These are phyloP conservation scores for Tridacna gigas DNA, from an alignment of 2,888 invertebrate genomes.

Conservation along the genomic window DNA sequence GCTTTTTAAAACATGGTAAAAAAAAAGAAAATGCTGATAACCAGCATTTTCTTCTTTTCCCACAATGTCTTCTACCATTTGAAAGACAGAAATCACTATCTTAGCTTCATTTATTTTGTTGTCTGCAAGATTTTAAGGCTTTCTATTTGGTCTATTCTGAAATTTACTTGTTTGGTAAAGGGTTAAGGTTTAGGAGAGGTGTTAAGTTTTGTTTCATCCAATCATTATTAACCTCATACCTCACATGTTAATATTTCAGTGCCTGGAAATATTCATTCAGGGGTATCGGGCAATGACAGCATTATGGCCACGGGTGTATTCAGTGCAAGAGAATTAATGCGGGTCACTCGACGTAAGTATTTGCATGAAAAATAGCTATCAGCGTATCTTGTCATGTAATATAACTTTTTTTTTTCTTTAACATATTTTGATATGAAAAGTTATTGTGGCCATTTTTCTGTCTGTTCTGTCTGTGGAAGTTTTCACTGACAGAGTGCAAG, in stretches of 20 bases:
- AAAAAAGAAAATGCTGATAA: neutral
- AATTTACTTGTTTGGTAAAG: neutral
- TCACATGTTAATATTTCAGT: slow-evolving; percentile 72
- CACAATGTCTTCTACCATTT: neutral
- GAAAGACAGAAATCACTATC: neutral
- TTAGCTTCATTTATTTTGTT: neutral
- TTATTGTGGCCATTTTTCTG: too few species aligned
- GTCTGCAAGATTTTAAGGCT: neutral
- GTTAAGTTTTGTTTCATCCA: neutral
- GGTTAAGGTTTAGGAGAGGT: neutral
- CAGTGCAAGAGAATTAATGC: slow-evolving; percentile 99
- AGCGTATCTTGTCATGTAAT: slow-evolving; percentile 6
- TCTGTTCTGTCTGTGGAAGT: slow-evolving; percentile 1
- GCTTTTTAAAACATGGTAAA: neutral
- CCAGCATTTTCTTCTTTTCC: neutral
- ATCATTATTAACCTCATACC: slow-evolving; percentile 20
- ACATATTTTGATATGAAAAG: too few species aligned
- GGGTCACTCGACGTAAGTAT: slow-evolving; percentile 96
- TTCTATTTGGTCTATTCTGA: neutral
- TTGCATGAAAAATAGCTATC: slow-evolving; percentile 66
- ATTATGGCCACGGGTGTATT: slow-evolving; percentile 99
- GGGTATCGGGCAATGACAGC: slow-evolving; percentile 99
- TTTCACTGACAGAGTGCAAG: neutral
- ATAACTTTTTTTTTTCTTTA: too few species aligned
- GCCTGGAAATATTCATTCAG: slow-evolving; percentile 95